Conservation (phyloP, 1,140 invertebrate genomes). For the Diprion similis region DNA sequence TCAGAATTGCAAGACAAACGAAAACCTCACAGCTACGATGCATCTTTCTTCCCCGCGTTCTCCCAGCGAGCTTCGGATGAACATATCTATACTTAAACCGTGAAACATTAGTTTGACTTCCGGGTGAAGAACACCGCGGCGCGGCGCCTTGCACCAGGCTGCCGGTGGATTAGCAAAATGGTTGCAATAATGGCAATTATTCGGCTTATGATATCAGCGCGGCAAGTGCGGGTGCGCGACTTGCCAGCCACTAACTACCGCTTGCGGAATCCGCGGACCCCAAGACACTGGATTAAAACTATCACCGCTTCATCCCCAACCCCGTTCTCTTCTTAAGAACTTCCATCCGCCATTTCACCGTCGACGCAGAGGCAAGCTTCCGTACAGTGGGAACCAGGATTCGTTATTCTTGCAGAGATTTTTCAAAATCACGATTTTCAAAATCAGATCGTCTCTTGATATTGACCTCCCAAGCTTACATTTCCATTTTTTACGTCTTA, state of each 20-base stretch:
- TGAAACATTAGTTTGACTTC: slow-evolving; percentile 5
- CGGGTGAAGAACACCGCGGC: neutral
- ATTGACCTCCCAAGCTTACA: too few species aligned
- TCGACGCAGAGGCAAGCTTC: neutral
- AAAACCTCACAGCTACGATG: neutral
- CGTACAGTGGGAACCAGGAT: too few species aligned
- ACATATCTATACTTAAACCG: neutral
- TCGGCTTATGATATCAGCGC: slow-evolving; percentile 64
- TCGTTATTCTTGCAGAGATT: neutral
- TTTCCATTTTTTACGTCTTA: too few species aligned
- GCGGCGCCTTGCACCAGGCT: neutral
- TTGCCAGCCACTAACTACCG: slow-evolving; percentile 56
- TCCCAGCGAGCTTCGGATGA: neutral
- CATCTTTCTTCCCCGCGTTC: neutral
- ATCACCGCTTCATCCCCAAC: slow-evolving; percentile 49
- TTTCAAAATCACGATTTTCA: neutral
- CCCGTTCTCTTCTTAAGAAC: neutral
- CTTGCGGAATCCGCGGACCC: slow-evolving; percentile 58
- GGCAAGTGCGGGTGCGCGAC: slow-evolving; percentile 55
- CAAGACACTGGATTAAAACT: slow-evolving; percentile 64
- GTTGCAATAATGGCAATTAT: slow-evolving; percentile 64
- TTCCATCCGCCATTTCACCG: neutral
- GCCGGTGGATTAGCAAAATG: slow-evolving; percentile 59
- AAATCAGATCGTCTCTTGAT: neutral
- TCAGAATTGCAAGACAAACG: neutral